These are phyloP conservation scores for Diachasma alloeum DNA, from an alignment of 1,140 invertebrate species.

Conservation along the genomic window DNA sequence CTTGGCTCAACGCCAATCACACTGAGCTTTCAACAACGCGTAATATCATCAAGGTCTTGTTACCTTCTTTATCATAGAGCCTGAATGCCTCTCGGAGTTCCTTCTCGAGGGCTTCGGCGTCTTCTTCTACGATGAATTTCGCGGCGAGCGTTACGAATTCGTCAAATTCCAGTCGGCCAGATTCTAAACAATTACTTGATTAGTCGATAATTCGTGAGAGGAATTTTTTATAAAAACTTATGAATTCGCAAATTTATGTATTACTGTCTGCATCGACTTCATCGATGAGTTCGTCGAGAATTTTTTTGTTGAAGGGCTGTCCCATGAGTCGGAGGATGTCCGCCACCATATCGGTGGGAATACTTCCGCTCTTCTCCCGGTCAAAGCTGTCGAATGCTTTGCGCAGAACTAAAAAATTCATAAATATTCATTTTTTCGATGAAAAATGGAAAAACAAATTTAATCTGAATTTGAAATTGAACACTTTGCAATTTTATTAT, in stretches of 20 bases:
- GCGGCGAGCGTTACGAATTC: slow-evolving; percentile 93
- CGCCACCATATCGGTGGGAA: slow-evolving; percentile 92
- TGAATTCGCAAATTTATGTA: slow-evolving; percentile 51
- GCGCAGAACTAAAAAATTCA: slow-evolving; percentile 75
- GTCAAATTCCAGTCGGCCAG: slow-evolving; percentile 92
- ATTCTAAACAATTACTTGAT: slow-evolving; percentile 70
- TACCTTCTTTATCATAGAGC: slow-evolving; percentile 86
- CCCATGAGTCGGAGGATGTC: slow-evolving; percentile 95
- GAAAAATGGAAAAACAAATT: neutral
- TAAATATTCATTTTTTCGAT: neutral
- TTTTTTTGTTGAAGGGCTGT: slow-evolving; percentile 94
- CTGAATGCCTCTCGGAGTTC: slow-evolving; percentile 93
- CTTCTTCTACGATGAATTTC: slow-evolving; percentile 95
- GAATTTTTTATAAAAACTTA: neutral
- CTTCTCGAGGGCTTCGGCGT: slow-evolving; percentile 91
- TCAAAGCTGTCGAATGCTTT: slow-evolving; percentile 98
- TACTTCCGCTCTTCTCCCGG: slow-evolving; percentile 91
- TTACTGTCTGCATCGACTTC: slow-evolving; percentile 96
- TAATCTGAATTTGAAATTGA: no score
- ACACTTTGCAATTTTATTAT: no score
- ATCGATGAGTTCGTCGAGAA: slow-evolving; percentile 92
- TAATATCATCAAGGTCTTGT: slow-evolving; percentile 22
- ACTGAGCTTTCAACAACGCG: neutral
- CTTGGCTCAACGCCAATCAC: neutral
- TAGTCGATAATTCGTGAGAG: neutral